Percentiles rank a stretch among this genome's conserved stretches.
phyloP scores from a whole-genome alignment of 2,888 invertebrate species.

The Isotomurus palustris region DNA sequence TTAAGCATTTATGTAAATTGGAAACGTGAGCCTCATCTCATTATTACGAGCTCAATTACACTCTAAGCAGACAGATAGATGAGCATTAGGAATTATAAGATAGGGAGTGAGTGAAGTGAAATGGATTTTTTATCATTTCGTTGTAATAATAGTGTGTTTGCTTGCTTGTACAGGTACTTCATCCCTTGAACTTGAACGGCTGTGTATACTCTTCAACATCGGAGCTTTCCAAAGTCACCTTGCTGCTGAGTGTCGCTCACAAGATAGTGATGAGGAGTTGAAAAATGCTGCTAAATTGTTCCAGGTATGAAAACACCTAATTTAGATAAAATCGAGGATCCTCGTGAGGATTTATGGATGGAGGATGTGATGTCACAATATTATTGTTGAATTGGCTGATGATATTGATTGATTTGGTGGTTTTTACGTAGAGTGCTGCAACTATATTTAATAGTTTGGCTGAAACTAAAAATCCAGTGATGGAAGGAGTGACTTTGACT shows the following conservation, averaged over 20 bases:
- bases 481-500: constrained; percentile 33
- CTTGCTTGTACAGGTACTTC: constrained; percentile 65
- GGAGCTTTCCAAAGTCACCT: constrained; percentile 86
- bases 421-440: constrained; percentile 69
- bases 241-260: constrained; percentile 71
- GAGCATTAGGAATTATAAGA: too few relatives aligned
- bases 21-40: not conserved
- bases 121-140: not conserved
- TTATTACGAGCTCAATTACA: too few relatives aligned
- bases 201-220: constrained; percentile 92
- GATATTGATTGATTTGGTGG: constrained; percentile 8
- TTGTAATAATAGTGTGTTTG: not conserved
- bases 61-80: too few relatives aligned
- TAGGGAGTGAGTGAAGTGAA: not conserved
- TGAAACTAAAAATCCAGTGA: constrained; percentile 51
- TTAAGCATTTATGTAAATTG: not conserved
- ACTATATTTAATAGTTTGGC: constrained; percentile 81
- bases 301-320: too few relatives aligned
- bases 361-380: not conserved
- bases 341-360: not conserved
- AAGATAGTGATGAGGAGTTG: constrained; percentile 87
- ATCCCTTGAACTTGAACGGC: constrained; percentile 84
- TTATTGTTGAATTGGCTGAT: not conserved
- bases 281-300: constrained; percentile 87
- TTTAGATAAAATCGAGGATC: not conserved